Percentiles rank a stretch among this genome's conserved stretches.
phyloP scores from a whole-genome alignment of 2,113 vertebrate genomes.

The Sardina pilchardus region DNA sequence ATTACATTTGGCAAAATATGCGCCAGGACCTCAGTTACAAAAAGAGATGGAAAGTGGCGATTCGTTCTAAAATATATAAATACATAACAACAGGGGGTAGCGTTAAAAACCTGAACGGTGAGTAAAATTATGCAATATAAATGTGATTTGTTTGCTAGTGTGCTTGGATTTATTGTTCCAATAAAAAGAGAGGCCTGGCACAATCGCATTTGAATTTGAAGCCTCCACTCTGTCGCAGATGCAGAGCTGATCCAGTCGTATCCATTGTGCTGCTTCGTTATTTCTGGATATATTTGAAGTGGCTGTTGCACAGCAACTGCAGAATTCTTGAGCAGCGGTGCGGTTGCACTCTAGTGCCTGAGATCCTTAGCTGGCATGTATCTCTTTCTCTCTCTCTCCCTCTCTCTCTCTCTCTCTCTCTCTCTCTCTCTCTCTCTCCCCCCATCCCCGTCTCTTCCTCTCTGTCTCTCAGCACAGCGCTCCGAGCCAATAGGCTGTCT shows the following conservation, averaged over 20 bases:
- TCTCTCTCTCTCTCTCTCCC: background rate
- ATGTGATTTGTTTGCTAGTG: background rate
- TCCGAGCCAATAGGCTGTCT: background rate
- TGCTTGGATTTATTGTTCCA: background rate
- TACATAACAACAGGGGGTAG: background rate
- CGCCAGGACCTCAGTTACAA: background rate
- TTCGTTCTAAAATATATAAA: background rate
- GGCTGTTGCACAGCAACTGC: slow-evolving; percentile 29
- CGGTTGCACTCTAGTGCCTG: slow-evolving; percentile 12
- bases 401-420: background rate
- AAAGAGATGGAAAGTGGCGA: background rate
- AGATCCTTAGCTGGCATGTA: background rate
- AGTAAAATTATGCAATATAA: background rate
- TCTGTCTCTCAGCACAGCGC: background rate
- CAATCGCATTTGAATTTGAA: background rate
- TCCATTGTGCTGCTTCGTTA: slow-evolving; percentile 20
- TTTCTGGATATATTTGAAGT: slow-evolving; percentile 18
- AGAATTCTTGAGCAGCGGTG: slow-evolving; percentile 31
- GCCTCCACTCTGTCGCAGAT: background rate
- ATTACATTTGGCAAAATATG: no score
- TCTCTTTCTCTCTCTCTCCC: background rate
- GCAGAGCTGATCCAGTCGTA: background rate
- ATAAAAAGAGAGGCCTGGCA: background rate
- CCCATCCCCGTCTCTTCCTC: background rate
- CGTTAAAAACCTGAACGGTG: background rate